These are phyloP conservation scores for Molossus alvarezi DNA, from an alignment of 2,797 vertebrate species.

Conservation along the genomic window DNA sequence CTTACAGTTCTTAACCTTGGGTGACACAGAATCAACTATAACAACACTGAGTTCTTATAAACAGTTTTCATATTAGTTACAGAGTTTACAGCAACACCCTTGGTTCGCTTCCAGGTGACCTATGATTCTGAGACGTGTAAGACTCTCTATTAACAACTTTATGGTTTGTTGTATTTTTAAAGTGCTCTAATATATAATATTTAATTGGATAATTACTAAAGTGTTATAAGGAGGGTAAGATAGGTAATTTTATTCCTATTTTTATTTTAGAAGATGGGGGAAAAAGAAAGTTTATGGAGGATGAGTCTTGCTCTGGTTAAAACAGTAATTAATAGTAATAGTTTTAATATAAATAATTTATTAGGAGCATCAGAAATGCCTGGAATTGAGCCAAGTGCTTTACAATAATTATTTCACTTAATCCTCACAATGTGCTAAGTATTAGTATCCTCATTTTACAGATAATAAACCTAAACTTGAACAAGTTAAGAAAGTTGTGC, in stretches of 20 bases:
- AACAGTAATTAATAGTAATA: slow-evolving; percentile 69
- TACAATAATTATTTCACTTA: slow-evolving; percentile 71
- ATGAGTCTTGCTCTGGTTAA: slow-evolving; percentile 52
- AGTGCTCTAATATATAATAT: slow-evolving; percentile 23
- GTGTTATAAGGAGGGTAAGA: neutral
- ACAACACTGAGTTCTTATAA: neutral
- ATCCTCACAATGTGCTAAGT: slow-evolving; percentile 57
- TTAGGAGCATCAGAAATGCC: slow-evolving; percentile 37
- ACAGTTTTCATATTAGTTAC: neutral
- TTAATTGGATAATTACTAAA: slow-evolving; percentile 71
- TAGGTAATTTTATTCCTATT: slow-evolving; percentile 17
- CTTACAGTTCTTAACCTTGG: slow-evolving; percentile 56
- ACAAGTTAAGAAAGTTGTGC: slow-evolving; percentile 56
- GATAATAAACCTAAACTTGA: slow-evolving; percentile 74
- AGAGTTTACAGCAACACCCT: neutral
- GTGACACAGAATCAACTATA: slow-evolving; percentile 6
- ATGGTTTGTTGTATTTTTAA: slow-evolving; percentile 59
- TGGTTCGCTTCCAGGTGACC: neutral
- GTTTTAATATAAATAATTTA: slow-evolving; percentile 78
- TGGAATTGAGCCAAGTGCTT: slow-evolving; percentile 66
- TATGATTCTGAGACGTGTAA: slow-evolving; percentile 18
- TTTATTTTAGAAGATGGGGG: slow-evolving; percentile 32
- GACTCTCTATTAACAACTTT: slow-evolving; percentile 32
- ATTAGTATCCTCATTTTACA: slow-evolving; percentile 72
- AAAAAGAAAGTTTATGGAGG: slow-evolving; percentile 66